A percentile compares a stretch with the other conserved stretches of the same genome.
phyloP scores from a whole-genome alignment of 2,888 invertebrate species.

The Actias luna region DNA sequence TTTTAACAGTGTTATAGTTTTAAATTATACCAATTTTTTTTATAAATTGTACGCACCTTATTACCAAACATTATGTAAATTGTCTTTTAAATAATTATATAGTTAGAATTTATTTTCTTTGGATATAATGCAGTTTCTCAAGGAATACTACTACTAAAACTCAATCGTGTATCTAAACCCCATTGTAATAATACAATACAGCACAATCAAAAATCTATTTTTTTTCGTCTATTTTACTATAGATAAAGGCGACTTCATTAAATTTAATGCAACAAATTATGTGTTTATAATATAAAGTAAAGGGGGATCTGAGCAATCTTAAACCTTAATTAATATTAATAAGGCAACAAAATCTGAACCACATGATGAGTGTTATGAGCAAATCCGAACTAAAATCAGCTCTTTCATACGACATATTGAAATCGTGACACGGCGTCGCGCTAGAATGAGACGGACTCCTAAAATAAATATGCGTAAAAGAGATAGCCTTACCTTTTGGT shows the following conservation, averaged over 20 bases:
- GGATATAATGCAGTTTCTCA: no score
- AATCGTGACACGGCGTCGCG: conserved; percentile 60
- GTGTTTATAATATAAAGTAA: not conserved
- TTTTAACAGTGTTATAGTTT: no score
- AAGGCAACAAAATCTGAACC: not conserved
- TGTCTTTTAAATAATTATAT: no score
- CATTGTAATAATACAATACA: no score
- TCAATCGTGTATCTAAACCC: no score
- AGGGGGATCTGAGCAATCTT: not conserved
- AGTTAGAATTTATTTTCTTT: no score
- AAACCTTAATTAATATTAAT: not conserved
- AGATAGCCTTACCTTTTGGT: conserved; percentile 68
- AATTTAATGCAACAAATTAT: not conserved
- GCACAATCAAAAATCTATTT: no score
- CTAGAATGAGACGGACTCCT: conserved; percentile 49
- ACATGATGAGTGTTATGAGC: conserved; percentile 30
- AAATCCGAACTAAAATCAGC: conserved; percentile 65
- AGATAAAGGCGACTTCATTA: not conserved
- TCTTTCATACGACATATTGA: conserved; percentile 72
- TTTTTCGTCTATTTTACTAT: not conserved
- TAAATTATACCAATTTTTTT: no score
- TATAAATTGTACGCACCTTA: no score
- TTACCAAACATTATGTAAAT: no score
- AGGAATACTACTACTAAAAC: no score
- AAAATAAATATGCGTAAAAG: conserved; percentile 41